phyloP scores from a whole-genome alignment of 2,797 vertebrate species.

The Hylomyscus alleni region DNA sequence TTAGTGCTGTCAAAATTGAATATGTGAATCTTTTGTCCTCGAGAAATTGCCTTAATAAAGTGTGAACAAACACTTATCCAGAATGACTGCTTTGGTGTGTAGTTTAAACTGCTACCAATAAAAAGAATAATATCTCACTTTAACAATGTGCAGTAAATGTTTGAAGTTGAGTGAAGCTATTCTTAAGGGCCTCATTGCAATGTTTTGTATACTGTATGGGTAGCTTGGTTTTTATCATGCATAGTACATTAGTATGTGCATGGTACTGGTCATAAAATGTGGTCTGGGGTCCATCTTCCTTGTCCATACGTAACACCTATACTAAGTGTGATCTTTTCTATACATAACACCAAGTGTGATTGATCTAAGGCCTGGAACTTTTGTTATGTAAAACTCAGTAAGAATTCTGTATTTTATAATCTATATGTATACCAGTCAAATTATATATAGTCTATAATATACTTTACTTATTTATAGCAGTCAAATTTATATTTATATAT shows the following conservation, averaged over 20 bases:
- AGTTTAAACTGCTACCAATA: constrained; percentile 22
- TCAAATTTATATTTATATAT: not conserved
- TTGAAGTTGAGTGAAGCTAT: constrained; percentile 36
- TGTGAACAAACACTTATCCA: constrained; percentile 40
- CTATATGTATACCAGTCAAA: not conserved
- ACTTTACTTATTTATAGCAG: not conserved
- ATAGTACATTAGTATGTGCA: not conserved
- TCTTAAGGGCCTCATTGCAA: not conserved
- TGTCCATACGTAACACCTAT: not conserved
- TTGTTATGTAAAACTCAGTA: not conserved
- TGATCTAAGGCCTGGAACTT: not conserved
- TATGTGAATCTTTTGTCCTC: constrained; percentile 30
- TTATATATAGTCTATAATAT: not conserved
- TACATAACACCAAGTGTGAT: not conserved
- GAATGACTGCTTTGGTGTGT: not conserved
- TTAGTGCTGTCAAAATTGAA: not conserved
- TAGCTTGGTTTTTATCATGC: not conserved
- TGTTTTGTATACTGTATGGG: not conserved
- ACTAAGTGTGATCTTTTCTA: not conserved
- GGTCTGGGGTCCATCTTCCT: not conserved
- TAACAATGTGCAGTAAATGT: not conserved
- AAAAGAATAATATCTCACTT: constrained; percentile 45
- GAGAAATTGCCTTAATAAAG: not conserved
- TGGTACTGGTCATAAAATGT: not conserved
- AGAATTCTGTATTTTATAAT: constrained; percentile 16